phyloP scores from a whole-genome alignment of 2,888 invertebrate genomes.

The Unio pictorum region DNA sequence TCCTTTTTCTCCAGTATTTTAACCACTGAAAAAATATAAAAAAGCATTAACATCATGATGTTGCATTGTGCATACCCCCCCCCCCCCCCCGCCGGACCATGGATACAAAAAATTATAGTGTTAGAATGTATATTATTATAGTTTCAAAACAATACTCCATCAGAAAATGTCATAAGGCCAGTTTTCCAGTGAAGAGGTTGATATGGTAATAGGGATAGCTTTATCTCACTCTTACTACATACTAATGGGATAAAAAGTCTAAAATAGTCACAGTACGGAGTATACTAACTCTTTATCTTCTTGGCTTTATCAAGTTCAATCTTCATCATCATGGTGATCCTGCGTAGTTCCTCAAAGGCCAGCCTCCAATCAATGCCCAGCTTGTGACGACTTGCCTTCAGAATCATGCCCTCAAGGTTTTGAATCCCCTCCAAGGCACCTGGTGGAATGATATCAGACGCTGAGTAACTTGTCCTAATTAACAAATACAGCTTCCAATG shows the following conservation, averaged over 20 bases:
- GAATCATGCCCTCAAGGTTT: constrained; percentile 56
- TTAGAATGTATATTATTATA: too few relatives aligned
- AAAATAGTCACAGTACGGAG: too few relatives aligned
- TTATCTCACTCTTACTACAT: constrained; percentile 1
- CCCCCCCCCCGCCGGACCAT: too few relatives aligned
- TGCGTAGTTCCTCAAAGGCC: constrained; percentile 56
- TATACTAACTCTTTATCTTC: constrained; percentile 1
- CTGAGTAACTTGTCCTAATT: neutral
- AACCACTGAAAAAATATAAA: too few relatives aligned
- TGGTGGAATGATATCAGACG: constrained; percentile 12
- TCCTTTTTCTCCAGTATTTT: too few relatives aligned
- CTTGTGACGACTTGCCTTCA: constrained; percentile 35
- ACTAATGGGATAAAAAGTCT: neutral
- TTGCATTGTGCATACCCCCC: too few relatives aligned
- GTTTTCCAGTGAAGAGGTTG: neutral
- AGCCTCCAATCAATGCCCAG: constrained; percentile 64
- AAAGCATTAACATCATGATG: too few relatives aligned
- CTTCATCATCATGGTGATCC: constrained; percentile 45
- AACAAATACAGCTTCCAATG: neutral
- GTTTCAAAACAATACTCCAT: too few relatives aligned
- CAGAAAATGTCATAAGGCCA: too few relatives aligned
- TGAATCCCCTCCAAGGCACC: constrained; percentile 55
- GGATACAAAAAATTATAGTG: too few relatives aligned
- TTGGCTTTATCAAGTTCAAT: constrained; percentile 4
- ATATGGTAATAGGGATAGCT: neutral